Base-by-base conservation (phyloP, 2,113 vertebrate species). In the Nematolebias whitei region DNA sequence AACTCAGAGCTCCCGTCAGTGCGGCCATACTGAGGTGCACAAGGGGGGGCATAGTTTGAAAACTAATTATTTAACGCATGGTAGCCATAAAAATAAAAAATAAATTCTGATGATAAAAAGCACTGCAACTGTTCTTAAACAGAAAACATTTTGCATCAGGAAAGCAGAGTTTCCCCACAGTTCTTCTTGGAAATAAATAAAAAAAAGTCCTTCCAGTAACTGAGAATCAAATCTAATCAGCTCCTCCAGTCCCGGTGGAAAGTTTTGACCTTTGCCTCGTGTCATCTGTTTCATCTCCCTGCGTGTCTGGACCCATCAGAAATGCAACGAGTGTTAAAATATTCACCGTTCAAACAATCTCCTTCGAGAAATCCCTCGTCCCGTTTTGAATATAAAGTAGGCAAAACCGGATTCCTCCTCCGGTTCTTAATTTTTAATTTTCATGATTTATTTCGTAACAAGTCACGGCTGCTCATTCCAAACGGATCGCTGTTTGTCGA, bases 271-370 rank as follows among this genome's bases (percentile, higher is more conserved):
- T 84, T 82, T 77, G 69, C 72, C 67, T 35, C 18, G 32, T 53
- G 52, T 76, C 60, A 35, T 75, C 41, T 44, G 13, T 66, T 74
- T 76, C 50, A 55, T 76, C 65, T 51, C 68, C 60, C 49, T 18
- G 47, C 62, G 57, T 26, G 51, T 63, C 35, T 39, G 19, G 14
- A 44, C 1, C 20, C 55, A 56, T 78, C 55, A 66, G 56, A 64
- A 58, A 80, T 76, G 79, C 68, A 78, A 19, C 23, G 61, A 68
- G 8, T 69, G 22, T 38, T 77, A 13, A 74, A 85, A 79, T 81
- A 85, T 82, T 77, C 7, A 73, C 38, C 50, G 57, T 38, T 41
- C 52, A 58, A 81, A 60, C 40, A 49, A 52, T 59, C 45, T 49
- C 59, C 62, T 12, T 50, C 12, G 19, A 58, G 72, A 52, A 76